A percentile compares a stretch with the other conserved stretches of the same genome.
These are phyloP conservation scores for Rhagologus leucostigma DNA, from an alignment of 2,113 vertebrate genomes.

Conservation along the genomic window DNA sequence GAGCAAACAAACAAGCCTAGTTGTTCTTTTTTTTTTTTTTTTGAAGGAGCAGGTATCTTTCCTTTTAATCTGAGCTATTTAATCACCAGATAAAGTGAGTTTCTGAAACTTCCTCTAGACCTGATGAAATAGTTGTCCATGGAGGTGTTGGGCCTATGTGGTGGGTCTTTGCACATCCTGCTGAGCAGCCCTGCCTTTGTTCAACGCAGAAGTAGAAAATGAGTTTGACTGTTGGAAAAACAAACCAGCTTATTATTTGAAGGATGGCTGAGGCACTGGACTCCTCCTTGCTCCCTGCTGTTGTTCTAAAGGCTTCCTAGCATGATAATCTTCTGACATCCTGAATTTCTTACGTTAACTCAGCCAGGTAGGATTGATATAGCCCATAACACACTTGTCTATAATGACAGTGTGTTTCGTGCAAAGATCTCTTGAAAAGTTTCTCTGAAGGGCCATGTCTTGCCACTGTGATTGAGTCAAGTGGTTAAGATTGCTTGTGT, in stretches of 20 bases:
- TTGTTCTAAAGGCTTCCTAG: neutral
- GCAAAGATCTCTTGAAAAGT: neutral
- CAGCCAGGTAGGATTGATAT: neutral
- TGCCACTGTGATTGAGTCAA: neutral
- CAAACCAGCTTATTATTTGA: conserved; percentile 2
- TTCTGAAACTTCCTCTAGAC: neutral
- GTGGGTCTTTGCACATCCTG: neutral
- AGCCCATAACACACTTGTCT: neutral
- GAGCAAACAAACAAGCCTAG: neutral
- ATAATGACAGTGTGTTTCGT: neutral
- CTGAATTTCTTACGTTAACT: conserved; percentile 1
- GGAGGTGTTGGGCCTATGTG: neutral
- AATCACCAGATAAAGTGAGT: neutral
- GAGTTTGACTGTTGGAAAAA: conserved; percentile 1
- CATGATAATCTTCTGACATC: conserved; percentile 6
- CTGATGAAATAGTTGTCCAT: neutral
- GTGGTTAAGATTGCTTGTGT: neutral
- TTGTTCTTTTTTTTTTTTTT: neutral
- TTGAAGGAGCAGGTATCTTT: neutral
- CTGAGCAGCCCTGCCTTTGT: neutral
- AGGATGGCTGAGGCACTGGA: neutral
- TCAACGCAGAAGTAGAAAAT: neutral
- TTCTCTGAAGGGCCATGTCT: neutral
- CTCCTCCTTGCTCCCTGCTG: neutral
- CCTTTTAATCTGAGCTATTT: conserved; percentile 15